Evolutionary conservation across 2,113 vertebrate genomes (phyloP).

Genomic region (Neomonachus schauinslandi): DNA sequence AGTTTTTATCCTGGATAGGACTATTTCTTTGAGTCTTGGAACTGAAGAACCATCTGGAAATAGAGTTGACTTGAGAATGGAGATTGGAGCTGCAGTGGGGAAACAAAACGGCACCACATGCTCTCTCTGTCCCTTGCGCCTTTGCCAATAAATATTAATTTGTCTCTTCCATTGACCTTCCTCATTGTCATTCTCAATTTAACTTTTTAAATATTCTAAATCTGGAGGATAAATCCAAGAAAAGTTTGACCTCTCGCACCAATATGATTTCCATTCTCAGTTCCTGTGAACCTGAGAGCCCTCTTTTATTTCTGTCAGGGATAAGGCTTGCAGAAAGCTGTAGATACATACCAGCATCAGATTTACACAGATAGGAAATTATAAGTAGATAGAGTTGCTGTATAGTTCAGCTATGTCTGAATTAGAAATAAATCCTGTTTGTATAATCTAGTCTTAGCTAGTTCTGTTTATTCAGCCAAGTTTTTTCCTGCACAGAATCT

Average conservation of each 20-base stretch:
- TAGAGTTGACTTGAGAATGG: background rate
- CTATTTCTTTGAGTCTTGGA: background rate
- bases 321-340: background rate
- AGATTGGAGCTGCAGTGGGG: background rate
- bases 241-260: background rate
- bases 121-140: background rate
- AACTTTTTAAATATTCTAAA: slow-evolving; percentile 16
- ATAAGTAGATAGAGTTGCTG: background rate
- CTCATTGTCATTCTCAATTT: background rate
- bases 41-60: background rate
- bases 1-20: background rate
- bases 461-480: background rate
- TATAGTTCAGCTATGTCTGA: background rate
- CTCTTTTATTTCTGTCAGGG: background rate
- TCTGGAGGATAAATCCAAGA: slow-evolving; percentile 7
- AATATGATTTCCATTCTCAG: background rate
- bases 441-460: background rate
- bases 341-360: background rate
- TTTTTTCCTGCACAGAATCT: background rate
- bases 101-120: background rate
- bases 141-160: background rate
- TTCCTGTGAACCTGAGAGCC: background rate
- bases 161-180: background rate
- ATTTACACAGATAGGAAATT: background rate
- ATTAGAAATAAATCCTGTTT: background rate